These are phyloP conservation scores for Scytalopus superciliaris DNA, from an alignment of 2,113 vertebrate genomes.

Conservation along the genomic window DNA sequence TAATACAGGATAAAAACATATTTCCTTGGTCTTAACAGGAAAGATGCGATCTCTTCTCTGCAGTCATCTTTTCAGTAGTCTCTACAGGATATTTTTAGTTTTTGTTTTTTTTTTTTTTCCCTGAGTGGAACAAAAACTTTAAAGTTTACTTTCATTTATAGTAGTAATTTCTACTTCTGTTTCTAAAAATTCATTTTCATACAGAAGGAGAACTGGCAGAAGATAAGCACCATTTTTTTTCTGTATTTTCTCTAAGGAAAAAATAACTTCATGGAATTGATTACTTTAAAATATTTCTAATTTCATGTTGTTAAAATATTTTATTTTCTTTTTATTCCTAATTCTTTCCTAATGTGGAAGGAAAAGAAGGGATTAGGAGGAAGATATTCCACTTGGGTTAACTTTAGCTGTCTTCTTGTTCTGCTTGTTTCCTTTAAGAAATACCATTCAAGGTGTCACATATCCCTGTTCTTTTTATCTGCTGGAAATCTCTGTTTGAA, in stretches of 20 bases:
- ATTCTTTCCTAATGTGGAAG: not conserved
- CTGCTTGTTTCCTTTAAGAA: not conserved
- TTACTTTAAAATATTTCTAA: not conserved
- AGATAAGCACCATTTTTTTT: not conserved
- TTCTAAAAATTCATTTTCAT: not conserved
- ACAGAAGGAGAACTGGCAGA: not conserved
- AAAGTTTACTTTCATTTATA: not conserved
- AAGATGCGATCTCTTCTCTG: not conserved
- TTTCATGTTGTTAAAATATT: not conserved
- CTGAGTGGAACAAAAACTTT: not conserved
- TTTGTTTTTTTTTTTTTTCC: not conserved
- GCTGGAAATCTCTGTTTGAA: not conserved
- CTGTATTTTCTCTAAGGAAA: not conserved
- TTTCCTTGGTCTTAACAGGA: not conserved
- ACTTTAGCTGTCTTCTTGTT: not conserved
- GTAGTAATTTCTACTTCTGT: not conserved
- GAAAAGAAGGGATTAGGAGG: rapidly evolving
- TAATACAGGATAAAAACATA: not conserved
- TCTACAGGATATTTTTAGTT: not conserved
- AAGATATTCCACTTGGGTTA: not conserved
- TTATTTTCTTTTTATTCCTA: not conserved
- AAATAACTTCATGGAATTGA: not conserved
- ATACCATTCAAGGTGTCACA: not conserved
- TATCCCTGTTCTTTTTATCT: not conserved
- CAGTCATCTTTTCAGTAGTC: not conserved